Evolutionary conservation across 2,113 vertebrate genomes (phyloP), one percentile per base, ranked within the genome.

Genomic region (Ginglymostoma cirratum): DNA sequence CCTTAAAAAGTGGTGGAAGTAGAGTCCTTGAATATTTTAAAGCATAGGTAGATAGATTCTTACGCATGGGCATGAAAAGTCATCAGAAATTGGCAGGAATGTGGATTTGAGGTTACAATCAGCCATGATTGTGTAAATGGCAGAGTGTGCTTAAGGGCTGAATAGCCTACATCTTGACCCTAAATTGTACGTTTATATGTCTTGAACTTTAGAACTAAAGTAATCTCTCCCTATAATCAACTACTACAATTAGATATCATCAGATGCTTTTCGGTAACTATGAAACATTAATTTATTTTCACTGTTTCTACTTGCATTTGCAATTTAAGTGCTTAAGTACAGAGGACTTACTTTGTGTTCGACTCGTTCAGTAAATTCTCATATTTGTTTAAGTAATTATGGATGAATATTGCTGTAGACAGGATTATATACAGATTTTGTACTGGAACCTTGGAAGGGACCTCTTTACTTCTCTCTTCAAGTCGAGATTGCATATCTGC

Each of bases 401-500:
- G 97, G 96, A 99, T 89, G 34, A 98, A 98, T 70, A 98, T 96
- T 0, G 98, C 98, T 3, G 98, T 98, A 97, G 99, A 98, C 96
- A 99, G 97, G 70, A 98, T 95, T 2, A 96, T 90, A 61, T 97
- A 97, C 65, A 98, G 96, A 96, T 98, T 98, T 97, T 97, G 97
- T 96, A 98, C 96, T 30, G 98, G 98, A 96, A 98, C 98, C 85
- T 97, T 97, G 69, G 97, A 97, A 34, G 98, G 98, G 23, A 99
- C 96, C 0, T 98, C 98, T 96, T 97, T 97, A 97, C 97, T 97
- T 96, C 98, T 98, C 96, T 98, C 98, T 96, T 98, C 97, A 95
- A 99, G 97, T 95, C 98, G 98, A 70, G 85, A 97, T 96, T 99
- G 97, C 93, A 99, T 96, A 97, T 98, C 97, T 96, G 98, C 97